Percentiles rank a stretch among this genome's conserved stretches.
phyloP scores from a whole-genome alignment of 2,888 invertebrate species.

The Synanthedon formicaeformis region DNA sequence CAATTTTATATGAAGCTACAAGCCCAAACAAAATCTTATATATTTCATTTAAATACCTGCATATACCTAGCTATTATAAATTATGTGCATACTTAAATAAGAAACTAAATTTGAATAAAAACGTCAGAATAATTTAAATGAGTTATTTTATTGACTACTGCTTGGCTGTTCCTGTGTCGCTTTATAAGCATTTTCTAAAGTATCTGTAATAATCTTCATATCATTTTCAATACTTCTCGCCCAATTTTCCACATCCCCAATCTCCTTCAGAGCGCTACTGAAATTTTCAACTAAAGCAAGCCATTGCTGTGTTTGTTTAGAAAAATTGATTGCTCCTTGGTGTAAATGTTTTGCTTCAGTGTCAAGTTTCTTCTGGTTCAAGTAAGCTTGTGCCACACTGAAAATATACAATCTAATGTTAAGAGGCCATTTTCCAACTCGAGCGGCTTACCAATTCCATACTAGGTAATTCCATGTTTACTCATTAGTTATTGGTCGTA shows the following conservation, averaged over 20 bases:
- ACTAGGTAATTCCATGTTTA: too few relatives aligned
- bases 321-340: conserved; percentile 92
- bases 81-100: too few relatives aligned
- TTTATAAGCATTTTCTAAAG: conserved; percentile 94
- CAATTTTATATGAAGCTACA: too few relatives aligned
- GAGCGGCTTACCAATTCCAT: too few relatives aligned
- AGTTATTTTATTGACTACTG: conserved; percentile 19
- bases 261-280: conserved; percentile 90
- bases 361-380: conserved; percentile 97
- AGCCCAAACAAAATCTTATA: too few relatives aligned
- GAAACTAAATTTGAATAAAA: too few relatives aligned
- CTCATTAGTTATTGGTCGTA: too few relatives aligned
- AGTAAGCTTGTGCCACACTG: conserved; percentile 97
- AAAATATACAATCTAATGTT: conserved; percentile 16
- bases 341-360: conserved; percentile 97
- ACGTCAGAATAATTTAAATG: too few relatives aligned
- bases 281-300: conserved; percentile 90
- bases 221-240: conserved; percentile 96
- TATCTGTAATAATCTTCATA: conserved; percentile 91
- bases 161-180: conserved; percentile 60
- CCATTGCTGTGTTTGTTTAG: conserved; percentile 98
- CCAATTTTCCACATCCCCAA: conserved; percentile 99
- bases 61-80: too few relatives aligned
- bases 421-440: too few relatives aligned
- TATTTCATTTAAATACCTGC: too few relatives aligned